Evolutionary conservation across 2,113 vertebrate species (phyloP).

Genomic region (Phylloscopus trochiloides): DNA sequence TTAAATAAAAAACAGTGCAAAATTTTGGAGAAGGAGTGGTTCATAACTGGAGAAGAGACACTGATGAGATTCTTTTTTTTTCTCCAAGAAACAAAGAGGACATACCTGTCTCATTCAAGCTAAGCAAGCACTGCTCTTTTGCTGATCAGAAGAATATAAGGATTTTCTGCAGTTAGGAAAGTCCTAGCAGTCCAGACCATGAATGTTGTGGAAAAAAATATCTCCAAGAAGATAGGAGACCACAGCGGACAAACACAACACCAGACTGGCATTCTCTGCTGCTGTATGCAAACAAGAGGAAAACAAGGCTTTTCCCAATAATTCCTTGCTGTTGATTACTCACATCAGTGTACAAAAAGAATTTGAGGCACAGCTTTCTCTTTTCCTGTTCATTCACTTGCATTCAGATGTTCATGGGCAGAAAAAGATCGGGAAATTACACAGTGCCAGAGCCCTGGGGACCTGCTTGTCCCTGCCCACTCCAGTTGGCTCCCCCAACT

Average conservation of each 20-base stretch:
- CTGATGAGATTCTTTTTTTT: background rate
- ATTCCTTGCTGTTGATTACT: background rate
- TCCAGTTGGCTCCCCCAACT: fast-evolving
- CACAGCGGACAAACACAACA: background rate
- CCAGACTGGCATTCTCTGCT: background rate
- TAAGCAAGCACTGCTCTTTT: background rate
- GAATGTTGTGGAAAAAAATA: background rate
- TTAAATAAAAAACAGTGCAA: background rate
- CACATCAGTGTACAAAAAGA: background rate
- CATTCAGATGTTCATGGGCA: background rate
- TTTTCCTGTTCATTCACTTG: background rate
- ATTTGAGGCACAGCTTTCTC: background rate
- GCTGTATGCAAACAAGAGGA: background rate
- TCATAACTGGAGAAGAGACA: background rate
- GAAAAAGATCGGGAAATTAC: background rate
- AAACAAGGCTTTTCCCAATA: background rate
- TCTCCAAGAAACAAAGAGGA: background rate
- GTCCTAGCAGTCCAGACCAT: background rate
- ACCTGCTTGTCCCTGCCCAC: background rate
- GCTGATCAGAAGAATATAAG: background rate
- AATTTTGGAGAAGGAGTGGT: background rate
- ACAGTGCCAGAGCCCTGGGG: background rate
- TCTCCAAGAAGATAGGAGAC: background rate
- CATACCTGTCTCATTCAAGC: background rate
- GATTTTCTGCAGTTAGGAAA: background rate